Conservation (phyloP, 2,888 invertebrate genomes). For the Charanyca ferruginea region DNA sequence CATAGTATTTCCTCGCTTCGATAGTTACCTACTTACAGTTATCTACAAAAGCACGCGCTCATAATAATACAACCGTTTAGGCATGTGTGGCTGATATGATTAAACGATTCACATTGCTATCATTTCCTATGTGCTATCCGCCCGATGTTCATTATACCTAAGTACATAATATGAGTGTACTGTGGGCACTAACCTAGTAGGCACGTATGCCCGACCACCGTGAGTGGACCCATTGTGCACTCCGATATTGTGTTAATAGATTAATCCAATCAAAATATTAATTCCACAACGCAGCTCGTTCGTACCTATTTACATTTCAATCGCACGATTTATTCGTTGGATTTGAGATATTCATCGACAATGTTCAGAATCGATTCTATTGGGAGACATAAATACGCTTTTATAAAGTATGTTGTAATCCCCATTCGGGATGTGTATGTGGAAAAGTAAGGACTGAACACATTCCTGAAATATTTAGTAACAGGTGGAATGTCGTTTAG, state of each 20-base stretch:
- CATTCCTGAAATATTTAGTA: slow-evolving; percentile 20
- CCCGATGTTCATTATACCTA: slow-evolving; percentile 62
- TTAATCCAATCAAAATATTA: slow-evolving; percentile 90
- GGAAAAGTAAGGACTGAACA: slow-evolving; percentile 11
- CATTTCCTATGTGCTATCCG: slow-evolving; percentile 62
- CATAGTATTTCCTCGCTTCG: slow-evolving; percentile 13
- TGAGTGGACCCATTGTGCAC: slow-evolving; percentile 78
- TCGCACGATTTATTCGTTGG: slow-evolving; percentile 81
- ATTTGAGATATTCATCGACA: slow-evolving; percentile 79
- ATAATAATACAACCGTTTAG: slow-evolving; percentile 52
- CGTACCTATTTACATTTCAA: slow-evolving; percentile 86
- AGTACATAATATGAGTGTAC: slow-evolving; percentile 46
- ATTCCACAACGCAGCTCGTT: slow-evolving; percentile 84
- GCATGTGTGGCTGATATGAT: slow-evolving; percentile 55
- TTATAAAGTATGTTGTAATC: slow-evolving; percentile 58
- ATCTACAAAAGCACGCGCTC: slow-evolving; percentile 22
- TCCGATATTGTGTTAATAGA: slow-evolving; percentile 87
- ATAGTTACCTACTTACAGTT: slow-evolving; percentile 23
- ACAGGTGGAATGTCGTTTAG: slow-evolving; percentile 9
- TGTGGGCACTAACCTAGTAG: slow-evolving; percentile 41
- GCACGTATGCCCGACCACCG: slow-evolving; percentile 60
- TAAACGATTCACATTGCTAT: slow-evolving; percentile 60
- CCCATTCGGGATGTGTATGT: slow-evolving; percentile 32
- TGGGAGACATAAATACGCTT: slow-evolving; percentile 56
- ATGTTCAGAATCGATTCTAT: slow-evolving; percentile 64